These are phyloP conservation scores for Beris morrisii DNA, from an alignment of 2,888 invertebrate genomes.

Conservation along the genomic window DNA sequence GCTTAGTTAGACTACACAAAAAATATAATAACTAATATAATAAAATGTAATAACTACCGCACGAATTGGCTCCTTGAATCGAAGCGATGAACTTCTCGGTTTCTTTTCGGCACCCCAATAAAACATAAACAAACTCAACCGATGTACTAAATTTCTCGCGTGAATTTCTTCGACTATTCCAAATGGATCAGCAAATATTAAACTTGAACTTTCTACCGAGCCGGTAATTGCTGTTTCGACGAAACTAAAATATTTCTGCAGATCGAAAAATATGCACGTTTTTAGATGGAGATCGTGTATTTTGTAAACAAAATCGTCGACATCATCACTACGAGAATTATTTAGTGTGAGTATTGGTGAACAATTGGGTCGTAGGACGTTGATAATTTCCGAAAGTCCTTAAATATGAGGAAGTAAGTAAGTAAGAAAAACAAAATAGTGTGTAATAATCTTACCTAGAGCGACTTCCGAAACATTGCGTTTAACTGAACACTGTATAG, in stretches of 20 bases:
- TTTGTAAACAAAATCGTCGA: constrained; percentile 51
- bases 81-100: constrained; percentile 50
- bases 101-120: constrained; percentile 64
- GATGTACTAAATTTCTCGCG: constrained; percentile 47
- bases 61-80: constrained; percentile 56
- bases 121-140: constrained; percentile 64
- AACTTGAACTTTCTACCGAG: constrained; percentile 52
- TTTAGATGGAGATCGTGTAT: constrained; percentile 49
- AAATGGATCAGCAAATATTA: constrained; percentile 51
- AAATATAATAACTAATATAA: constrained; percentile 49
- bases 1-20: neutral
- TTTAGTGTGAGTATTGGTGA: constrained; percentile 46
- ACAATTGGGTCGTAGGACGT: constrained; percentile 48
- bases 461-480: constrained; percentile 19
- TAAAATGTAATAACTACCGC: constrained; percentile 64
- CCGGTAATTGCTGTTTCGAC: constrained; percentile 49
- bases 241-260: constrained; percentile 49
- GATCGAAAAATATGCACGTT: constrained; percentile 50
- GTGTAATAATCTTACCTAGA: constrained; percentile 2
- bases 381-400: constrained; percentile 48
- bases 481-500: constrained; percentile 9
- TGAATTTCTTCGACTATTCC: constrained; percentile 47
- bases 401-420: neutral
- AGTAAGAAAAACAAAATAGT: too few species aligned
- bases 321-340: constrained; percentile 43